These are phyloP conservation scores for Drosophila auraria DNA, from an alignment of 1,140 invertebrate genomes.

Conservation along the genomic window DNA sequence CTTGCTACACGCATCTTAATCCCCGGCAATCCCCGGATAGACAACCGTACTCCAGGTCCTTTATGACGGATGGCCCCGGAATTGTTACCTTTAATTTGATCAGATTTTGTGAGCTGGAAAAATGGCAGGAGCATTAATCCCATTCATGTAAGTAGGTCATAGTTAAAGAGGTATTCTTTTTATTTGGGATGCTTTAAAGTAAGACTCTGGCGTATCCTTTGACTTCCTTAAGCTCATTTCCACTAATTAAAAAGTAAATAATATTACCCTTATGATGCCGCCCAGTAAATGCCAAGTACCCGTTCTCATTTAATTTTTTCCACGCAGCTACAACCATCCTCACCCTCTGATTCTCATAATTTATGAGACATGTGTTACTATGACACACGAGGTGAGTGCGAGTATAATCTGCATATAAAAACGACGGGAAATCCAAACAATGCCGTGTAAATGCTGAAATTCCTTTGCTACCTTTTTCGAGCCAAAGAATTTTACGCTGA, in stretches of 20 bases:
- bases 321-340: constrained; percentile 9
- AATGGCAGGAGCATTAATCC: constrained; percentile 46
- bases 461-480: constrained; percentile 50
- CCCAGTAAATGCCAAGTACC: too few species aligned
- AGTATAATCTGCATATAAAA: constrained; percentile 45
- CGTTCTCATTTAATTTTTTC: constrained; percentile 53
- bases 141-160: constrained; percentile 26
- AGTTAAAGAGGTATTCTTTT: constrained; percentile 15
- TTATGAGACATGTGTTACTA: constrained; percentile 77
- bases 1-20: constrained; percentile 64
- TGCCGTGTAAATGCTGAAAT: constrained; percentile 58
- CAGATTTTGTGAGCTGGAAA: constrained; percentile 64
- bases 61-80: constrained; percentile 68
- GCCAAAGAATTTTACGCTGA: constrained; percentile 74
- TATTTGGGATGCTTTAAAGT: neutral
- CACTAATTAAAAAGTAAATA: constrained; percentile 64
- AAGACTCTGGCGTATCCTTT: neutral
- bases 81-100: constrained; percentile 74
- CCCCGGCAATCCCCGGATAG: constrained; percentile 50
- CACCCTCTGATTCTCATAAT: constrained; percentile 51
- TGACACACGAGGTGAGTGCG: constrained; percentile 34
- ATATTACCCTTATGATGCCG: neutral
- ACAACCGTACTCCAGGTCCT: constrained; percentile 51
- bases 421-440: constrained; percentile 53
- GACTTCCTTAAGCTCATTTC: constrained; percentile 42